These are phyloP conservation scores for Dromiciops gliroides DNA, from an alignment of 2,113 vertebrate species.

Conservation along the genomic window DNA sequence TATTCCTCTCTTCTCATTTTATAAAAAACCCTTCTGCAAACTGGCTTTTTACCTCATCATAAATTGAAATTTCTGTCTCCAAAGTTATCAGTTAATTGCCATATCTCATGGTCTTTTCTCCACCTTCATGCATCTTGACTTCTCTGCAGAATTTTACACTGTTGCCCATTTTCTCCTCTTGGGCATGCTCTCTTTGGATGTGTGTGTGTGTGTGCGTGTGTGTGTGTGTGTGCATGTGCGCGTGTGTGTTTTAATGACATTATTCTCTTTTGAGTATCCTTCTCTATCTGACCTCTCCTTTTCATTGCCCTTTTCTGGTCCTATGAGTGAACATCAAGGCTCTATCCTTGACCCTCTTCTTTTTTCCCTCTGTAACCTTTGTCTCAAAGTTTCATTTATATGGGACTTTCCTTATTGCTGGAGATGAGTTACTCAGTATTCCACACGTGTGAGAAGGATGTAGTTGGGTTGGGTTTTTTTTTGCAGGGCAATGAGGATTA, in stretches of 20 bases:
- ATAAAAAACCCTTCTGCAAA: not conserved
- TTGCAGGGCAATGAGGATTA: too few species aligned
- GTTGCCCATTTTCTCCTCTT: not conserved
- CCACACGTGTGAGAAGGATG: not conserved
- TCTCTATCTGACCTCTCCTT: not conserved
- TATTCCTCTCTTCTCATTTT: not conserved
- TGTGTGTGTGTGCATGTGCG: not conserved
- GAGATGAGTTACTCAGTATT: not conserved
- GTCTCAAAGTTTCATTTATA: not conserved
- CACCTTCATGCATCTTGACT: not conserved
- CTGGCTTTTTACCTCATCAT: not conserved
- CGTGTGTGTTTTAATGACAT: not conserved
- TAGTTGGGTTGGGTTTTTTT: too few species aligned
- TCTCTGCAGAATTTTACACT: not conserved
- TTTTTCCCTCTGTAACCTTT: not conserved
- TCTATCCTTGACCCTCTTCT: not conserved
- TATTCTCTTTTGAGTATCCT: not conserved
- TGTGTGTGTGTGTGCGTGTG: not conserved
- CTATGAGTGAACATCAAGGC: not conserved
- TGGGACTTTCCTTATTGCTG: not conserved
- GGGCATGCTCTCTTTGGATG: not conserved
- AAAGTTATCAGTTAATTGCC: not conserved
- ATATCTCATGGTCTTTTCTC: not conserved
- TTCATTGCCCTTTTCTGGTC: not conserved
- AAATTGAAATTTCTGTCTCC: not conserved